Percentiles rank a stretch among this genome's conserved stretches.
phyloP scores from a whole-genome alignment of 2,113 vertebrate species.

The Nerophis ophidion region DNA sequence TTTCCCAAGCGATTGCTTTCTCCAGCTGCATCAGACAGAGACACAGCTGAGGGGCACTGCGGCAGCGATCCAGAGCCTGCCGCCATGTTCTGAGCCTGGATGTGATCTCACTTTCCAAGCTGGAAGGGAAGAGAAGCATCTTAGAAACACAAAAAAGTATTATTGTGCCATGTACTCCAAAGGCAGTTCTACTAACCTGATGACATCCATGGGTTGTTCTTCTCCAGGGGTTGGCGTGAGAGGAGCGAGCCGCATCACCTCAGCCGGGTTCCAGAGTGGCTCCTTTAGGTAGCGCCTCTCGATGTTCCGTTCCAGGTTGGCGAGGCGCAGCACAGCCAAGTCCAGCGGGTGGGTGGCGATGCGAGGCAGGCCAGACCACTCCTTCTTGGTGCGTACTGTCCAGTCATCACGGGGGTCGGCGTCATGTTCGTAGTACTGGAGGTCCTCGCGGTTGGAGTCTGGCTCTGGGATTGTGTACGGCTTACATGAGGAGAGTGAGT shows the following conservation, averaged over 20 bases:
- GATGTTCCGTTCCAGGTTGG: slow-evolving; percentile 86
- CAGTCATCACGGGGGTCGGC: slow-evolving; percentile 82
- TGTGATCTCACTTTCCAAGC: slow-evolving; percentile 86
- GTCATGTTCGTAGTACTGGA: slow-evolving; percentile 86
- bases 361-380: slow-evolving; percentile 76
- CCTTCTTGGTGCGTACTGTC: slow-evolving; percentile 79
- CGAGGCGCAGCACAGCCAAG: slow-evolving; percentile 80
- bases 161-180: too few relatives aligned
- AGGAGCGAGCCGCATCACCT: slow-evolving; percentile 82
- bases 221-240: slow-evolving; percentile 67
- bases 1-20: slow-evolving; percentile 92
- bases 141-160: neutral
- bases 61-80: slow-evolving; percentile 85
- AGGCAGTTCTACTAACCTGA: slow-evolving; percentile 32
- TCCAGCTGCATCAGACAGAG: slow-evolving; percentile 88
- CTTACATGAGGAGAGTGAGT: slow-evolving; percentile 45
- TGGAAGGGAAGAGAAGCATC: slow-evolving; percentile 32
- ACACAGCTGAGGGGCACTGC: slow-evolving; percentile 86
- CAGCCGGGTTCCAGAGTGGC: slow-evolving; percentile 85
- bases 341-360: slow-evolving; percentile 84
- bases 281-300: slow-evolving; percentile 91
- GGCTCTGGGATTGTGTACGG: slow-evolving; percentile 82
- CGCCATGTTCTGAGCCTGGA: slow-evolving; percentile 86
- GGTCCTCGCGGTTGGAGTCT: slow-evolving; percentile 83
- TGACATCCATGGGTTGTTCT: slow-evolving; percentile 65